Evolutionary conservation across 2,888 invertebrate genomes (phyloP).

Genomic region (Tromatobia lineatoria): DNA sequence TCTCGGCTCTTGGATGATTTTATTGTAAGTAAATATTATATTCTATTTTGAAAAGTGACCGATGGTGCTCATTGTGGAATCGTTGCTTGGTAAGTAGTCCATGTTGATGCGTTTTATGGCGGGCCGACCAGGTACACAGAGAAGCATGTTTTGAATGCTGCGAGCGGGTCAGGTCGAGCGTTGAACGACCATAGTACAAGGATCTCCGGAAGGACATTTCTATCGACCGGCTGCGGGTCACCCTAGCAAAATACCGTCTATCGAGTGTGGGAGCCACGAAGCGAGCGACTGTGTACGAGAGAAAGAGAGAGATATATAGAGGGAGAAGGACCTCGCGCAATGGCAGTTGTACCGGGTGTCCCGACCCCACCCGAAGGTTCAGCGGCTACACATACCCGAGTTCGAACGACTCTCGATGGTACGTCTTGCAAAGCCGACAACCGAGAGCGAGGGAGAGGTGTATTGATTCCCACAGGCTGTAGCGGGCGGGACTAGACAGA

Average conservation of each 20-base stretch:
- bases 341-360: slow-evolving; percentile 60
- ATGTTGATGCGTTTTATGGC: too few relatives aligned
- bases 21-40: too few relatives aligned
- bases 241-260: slow-evolving; percentile 11
- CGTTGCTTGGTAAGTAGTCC: too few relatives aligned
- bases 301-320: slow-evolving; percentile 1
- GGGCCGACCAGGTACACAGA: background rate
- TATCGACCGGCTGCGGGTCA: slow-evolving; percentile 36
- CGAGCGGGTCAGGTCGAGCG: slow-evolving; percentile 8
- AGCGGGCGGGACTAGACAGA: slow-evolving; percentile 49
- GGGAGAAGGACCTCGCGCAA: slow-evolving; percentile 49
- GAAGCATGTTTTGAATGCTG: background rate
- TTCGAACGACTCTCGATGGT: slow-evolving; percentile 16
- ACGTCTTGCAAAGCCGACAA: slow-evolving; percentile 35
- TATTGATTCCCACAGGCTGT: slow-evolving; percentile 57
- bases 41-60: too few relatives aligned
- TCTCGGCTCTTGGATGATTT: too few relatives aligned
- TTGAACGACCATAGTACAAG: slow-evolving; percentile 39
- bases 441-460: slow-evolving; percentile 56
- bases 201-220: slow-evolving; percentile 51
- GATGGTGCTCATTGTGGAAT: too few relatives aligned
- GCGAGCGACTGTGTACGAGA: background rate
- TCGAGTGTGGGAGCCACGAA: background rate
- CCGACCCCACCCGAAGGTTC: slow-evolving; percentile 71
- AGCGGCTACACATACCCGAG: slow-evolving; percentile 29